A percentile compares a stretch with the other conserved stretches of the same genome.
These are phyloP conservation scores for Tautogolabrus adspersus DNA, from an alignment of 2,113 vertebrate species.

Conservation along the genomic window DNA sequence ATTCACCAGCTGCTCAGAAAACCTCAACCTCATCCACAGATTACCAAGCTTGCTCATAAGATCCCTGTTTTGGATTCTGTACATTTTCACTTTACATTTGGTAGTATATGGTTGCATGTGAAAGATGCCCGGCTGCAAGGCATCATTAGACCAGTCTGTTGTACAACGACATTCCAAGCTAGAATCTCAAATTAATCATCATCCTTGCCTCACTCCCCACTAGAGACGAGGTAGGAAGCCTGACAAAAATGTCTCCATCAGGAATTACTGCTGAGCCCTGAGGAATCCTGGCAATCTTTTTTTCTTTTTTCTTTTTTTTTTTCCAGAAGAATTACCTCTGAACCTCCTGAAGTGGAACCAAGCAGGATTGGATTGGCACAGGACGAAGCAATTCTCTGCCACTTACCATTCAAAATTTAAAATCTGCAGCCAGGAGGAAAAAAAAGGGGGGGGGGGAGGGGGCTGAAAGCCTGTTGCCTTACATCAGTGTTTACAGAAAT, in stretches of 20 bases:
- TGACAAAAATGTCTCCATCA: conserved; percentile 59
- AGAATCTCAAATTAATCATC: conserved; percentile 68
- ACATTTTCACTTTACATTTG: conserved; percentile 17
- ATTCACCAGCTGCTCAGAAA: conserved; percentile 69
- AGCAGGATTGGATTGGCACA: conserved; percentile 75
- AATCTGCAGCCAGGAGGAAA: conserved; percentile 52
- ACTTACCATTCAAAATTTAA: conserved; percentile 67
- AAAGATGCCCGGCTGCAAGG: conserved; percentile 40
- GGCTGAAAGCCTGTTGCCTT: conserved; percentile 54
- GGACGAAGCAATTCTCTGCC: conserved; percentile 62
- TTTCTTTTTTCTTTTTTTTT: conserved; percentile 38
- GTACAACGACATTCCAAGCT: conserved; percentile 42
- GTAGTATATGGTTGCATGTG: conserved; percentile 27
- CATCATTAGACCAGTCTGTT: conserved; percentile 46
- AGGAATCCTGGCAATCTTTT: conserved; percentile 71
- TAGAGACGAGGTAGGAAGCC: conserved; percentile 58
- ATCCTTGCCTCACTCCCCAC: conserved; percentile 46
- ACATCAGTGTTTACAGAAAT: conserved; percentile 64
- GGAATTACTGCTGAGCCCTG: conserved; percentile 66
- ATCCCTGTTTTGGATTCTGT: conserved; percentile 27
- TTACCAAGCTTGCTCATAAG: conserved; percentile 21
- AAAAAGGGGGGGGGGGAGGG: conserved; percentile 7
- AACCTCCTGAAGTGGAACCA: conserved; percentile 74
- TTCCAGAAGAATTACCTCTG: conserved; percentile 71
- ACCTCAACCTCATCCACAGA: conserved; percentile 57